Percentiles rank a stretch among this genome's conserved stretches.
Evolutionary conservation across 2,797 vertebrate species (phyloP).

Genomic region (Lithobates pipiens): DNA sequence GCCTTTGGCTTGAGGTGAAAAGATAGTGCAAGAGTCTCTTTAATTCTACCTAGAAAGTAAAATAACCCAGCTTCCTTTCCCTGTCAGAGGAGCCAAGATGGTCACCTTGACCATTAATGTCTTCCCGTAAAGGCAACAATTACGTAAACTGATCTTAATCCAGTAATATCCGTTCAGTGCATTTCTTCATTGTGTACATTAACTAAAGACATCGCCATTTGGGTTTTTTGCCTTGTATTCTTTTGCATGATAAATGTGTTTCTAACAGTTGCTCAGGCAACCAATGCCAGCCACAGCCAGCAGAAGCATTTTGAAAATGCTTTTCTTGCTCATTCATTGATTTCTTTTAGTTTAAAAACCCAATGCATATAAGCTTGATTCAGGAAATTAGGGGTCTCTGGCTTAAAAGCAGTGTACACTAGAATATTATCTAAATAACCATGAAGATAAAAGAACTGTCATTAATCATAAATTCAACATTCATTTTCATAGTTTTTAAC

Average conservation of each 20-base stretch:
- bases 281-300: conserved; percentile 5
- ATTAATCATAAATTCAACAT: background rate
- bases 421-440: background rate
- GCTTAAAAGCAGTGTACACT: background rate
- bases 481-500: no score
- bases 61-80: background rate
- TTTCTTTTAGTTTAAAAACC: conserved; percentile 29
- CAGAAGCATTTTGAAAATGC: conserved; percentile 9
- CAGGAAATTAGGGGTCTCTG: background rate
- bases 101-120: conserved; percentile 26
- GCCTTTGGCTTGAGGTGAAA: background rate
- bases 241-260: conserved; percentile 35
- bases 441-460: background rate
- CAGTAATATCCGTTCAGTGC: conserved; percentile 14
- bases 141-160: background rate
- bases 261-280: conserved; percentile 52
- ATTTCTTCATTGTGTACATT: conserved; percentile 25
- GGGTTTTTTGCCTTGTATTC: conserved; percentile 3
- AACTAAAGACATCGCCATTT: conserved; percentile 17
- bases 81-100: conserved; percentile 4
- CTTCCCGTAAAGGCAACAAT: background rate
- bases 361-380: conserved; percentile 2
- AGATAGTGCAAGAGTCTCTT: background rate
- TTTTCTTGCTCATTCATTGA: conserved; percentile 44
- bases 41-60: background rate